Evolutionary conservation across 1,140 invertebrate species (phyloP).

Genomic region (Drosophila teissieri): DNA sequence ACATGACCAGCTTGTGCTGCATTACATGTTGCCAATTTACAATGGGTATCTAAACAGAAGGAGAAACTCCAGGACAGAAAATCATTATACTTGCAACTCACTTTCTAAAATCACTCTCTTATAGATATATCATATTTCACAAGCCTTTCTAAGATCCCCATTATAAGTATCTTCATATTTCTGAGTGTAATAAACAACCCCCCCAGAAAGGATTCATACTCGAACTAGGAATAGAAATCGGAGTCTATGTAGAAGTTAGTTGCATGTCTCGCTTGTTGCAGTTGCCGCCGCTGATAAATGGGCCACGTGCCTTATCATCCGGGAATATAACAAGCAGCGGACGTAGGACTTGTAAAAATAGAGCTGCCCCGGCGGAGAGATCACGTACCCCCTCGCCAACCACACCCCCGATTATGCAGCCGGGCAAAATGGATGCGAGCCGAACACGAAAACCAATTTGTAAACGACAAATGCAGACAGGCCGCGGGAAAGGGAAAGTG

Average conservation of each 20-base stretch:
- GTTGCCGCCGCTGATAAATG: conserved; percentile 72
- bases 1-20: too few relatives aligned
- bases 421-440: conserved; percentile 70
- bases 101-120: too few relatives aligned
- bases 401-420: conserved; percentile 75
- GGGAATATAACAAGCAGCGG: conserved; percentile 64
- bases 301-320: conserved; percentile 79
- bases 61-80: too few relatives aligned
- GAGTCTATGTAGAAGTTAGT: conserved; percentile 42
- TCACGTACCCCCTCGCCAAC: conserved; percentile 40
- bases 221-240: conserved; percentile 46
- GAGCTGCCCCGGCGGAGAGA: conserved; percentile 32
- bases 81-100: too few relatives aligned
- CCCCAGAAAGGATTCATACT: conserved; percentile 28
- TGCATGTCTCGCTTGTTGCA: conserved; percentile 71
- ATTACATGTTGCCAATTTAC: too few relatives aligned
- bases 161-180: not conserved
- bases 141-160: not conserved
- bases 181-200: conserved; percentile 24
- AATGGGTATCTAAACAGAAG: too few relatives aligned
- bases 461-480: conserved; percentile 75
- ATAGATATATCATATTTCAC: too few relatives aligned
- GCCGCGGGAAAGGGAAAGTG: not conserved
- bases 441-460: conserved; percentile 81
- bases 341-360: conserved; percentile 64